Base-by-base conservation (phyloP, 2,797 vertebrate genomes). In the Cuniculus paca region DNA sequence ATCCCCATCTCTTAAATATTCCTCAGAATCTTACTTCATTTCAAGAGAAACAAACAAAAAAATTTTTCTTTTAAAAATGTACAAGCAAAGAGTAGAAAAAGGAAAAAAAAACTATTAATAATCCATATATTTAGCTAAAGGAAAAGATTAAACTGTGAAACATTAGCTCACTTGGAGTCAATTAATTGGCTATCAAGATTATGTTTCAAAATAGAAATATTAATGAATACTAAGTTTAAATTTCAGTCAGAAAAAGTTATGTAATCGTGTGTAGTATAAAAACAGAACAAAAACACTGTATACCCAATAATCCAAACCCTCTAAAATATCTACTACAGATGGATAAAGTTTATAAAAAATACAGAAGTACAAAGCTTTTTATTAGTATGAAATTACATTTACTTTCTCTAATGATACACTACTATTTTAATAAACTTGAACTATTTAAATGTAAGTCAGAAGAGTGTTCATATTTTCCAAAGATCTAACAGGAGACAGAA, bases 161-260 rank as follows among this genome's bases (percentile, higher is more conserved):
- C 6, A 48, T 20, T 39, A 86, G 77, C 13, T 70, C 60, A 36
- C 42, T 2, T 54, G 36, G 45, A 28, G 24, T 90, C 34, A 61
- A 75, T 94, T 81, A 89, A 92, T 77, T 78, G 39, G 31, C 42
- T n/a, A 91, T 56, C 61, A 72, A 95, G 68, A 84, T 68, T 60
- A 89, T 45, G 17, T 42, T 81, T 93, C 26, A 78, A 93, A 42
- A 48, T n/a, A 87, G 36, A 91, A 95, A 45, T 65, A 90, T 58
- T 45, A 70, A 78, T 48, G 24, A 63, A 92, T n/a, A 75, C 31
- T 34, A 79, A 78, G 34, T 63, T 84, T 70, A 91, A 96, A 94
- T 86, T 90, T 68, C 65, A 88, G 52, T 65, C 31, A 86, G 61
- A 56, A 78, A 91, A 92, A 91, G 58, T 12, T 16, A 48, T 4